Evolutionary conservation across 53 echinoderm and acorn worm genomes (phyloP).

Genomic region (Stichopus horrens): DNA sequence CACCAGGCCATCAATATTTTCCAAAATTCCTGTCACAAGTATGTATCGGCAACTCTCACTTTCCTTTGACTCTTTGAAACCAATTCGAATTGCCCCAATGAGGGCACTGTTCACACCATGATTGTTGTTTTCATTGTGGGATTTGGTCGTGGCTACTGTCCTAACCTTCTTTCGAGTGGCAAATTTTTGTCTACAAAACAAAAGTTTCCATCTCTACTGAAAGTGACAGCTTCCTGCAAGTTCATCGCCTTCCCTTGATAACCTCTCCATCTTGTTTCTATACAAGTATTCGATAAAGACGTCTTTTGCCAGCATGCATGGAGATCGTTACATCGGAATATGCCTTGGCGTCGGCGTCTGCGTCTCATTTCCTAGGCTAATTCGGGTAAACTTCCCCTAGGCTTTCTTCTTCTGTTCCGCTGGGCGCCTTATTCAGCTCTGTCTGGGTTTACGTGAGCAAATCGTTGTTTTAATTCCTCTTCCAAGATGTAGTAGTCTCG

Average conservation of each 20-base stretch:
- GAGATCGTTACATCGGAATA: neutral
- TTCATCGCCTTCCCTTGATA: slow-evolving; percentile 24
- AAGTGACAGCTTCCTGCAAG: slow-evolving; percentile 36
- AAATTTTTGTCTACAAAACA: neutral
- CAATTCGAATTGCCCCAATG: neutral
- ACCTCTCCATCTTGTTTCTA: neutral
- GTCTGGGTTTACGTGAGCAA: slow-evolving; percentile 14
- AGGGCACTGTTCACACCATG: neutral
- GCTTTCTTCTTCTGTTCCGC: slow-evolving; percentile 18
- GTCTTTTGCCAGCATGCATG: neutral
- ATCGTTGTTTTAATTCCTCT: slow-evolving; percentile 7
- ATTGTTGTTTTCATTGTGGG: neutral
- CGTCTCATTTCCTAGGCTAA: neutral
- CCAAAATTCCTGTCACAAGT: neutral
- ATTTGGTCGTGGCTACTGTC: neutral
- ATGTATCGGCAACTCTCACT: neutral
- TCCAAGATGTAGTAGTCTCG: slow-evolving; percentile 37
- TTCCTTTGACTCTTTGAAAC: neutral
- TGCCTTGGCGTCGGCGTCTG: neutral
- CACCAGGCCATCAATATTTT: neutral
- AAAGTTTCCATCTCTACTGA: slow-evolving; percentile 53
- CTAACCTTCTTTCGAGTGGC: neutral
- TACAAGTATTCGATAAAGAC: neutral
- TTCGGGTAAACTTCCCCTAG: slow-evolving; percentile 41
- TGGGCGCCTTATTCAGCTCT: too few species aligned